phyloP scores from a whole-genome alignment of 2,888 invertebrate genomes.

The Leucozona laternaria region DNA sequence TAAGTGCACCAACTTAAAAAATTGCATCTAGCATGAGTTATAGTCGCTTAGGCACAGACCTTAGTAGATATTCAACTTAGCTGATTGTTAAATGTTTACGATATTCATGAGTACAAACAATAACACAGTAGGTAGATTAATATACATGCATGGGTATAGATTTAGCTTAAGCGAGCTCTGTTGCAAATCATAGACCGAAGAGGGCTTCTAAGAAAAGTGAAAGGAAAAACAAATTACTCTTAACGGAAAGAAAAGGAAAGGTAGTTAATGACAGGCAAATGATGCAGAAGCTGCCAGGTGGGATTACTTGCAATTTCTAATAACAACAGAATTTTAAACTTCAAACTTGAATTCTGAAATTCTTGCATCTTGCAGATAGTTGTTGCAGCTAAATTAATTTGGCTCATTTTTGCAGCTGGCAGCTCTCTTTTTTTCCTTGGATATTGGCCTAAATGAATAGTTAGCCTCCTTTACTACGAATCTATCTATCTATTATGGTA shows the following conservation, averaged over 20 bases:
- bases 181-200: not conserved
- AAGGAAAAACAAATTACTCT: conserved; percentile 8
- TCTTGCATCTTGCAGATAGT: not conserved
- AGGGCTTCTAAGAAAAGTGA: conserved; percentile 9
- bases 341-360: not conserved
- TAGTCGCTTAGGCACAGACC: too few relatives aligned
- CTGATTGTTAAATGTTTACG: too few relatives aligned
- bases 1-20: too few relatives aligned
- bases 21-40: too few relatives aligned
- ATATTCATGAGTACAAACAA: too few relatives aligned
- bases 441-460: too few relatives aligned
- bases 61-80: too few relatives aligned
- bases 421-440: not conserved
- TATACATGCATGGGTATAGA: too few relatives aligned
- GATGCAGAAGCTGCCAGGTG: not conserved
- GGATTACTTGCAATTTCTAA: not conserved
- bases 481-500: not conserved
- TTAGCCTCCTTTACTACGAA: too few relatives aligned
- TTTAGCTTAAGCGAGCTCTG: not conserved
- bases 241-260: not conserved
- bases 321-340: not conserved
- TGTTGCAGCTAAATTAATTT: not conserved
- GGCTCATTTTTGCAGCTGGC: not conserved
- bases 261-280: not conserved
- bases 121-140: too few relatives aligned